Evolutionary conservation across 30 jellyfish, hydroid and myxozoan species (phyloP), one percentile per base, ranked within the genome.

Genomic region (Hydractinia symbiolongicarpus): DNA sequence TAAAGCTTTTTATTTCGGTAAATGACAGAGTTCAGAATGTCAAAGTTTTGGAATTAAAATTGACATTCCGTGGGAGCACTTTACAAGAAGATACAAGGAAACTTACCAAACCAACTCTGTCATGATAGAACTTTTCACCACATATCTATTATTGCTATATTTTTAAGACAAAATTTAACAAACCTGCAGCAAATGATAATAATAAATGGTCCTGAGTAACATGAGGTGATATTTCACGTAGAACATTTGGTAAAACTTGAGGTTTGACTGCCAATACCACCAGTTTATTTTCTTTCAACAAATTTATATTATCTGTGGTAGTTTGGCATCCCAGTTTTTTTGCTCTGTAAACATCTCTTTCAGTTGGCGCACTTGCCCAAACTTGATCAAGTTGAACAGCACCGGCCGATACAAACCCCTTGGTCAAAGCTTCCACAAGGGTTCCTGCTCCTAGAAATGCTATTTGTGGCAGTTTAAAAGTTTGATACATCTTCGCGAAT

Each of bases 401-500:
- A 54, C 97, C 97, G 61, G 99, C 97, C 15, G 95, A 88, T 15
- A 89, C 82, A 61, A 94, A 89, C 3, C 99, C 99, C 56, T 90
- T 90, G 78, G 96, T 94, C 73, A 94, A 84, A 4, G 96, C 96
- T 75, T 94, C 97, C 9, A 94, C 97, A n/a, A 94, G 66, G 66
- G 82, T 94, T 8, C 99, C 97, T 7, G 97, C 96, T 7, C 99
- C 99, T 7, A 94, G 81, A 80, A 94, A 94, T 4, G 97, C 96
- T 13, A 94, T 72, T 54, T 82, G 62, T 55, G 99, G 94, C 51
- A 88, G 82, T 74, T 82, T 69, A 78, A 94, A 94, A 53, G 95
- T 84, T 40, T 95, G 72, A 82, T 94, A 94, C 98, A 91, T 90
- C 79, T 54, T 83, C 4, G 44, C 44, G 44, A 30, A 30, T 30